Evolutionary conservation across 2,113 vertebrate genomes (phyloP).

Genomic region (Mus musculus): GRCm39 chr5:33982501-33983000

Average conservation of each 20-base stretch:
- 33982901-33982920: not conserved
- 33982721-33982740: not conserved
- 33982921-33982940: not conserved
- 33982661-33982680: not conserved
- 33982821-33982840: not conserved
- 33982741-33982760: not conserved
- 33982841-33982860: not conserved
- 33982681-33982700: not conserved
- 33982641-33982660: not conserved
- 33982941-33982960: not conserved
- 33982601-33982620: not conserved
- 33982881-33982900: not conserved
- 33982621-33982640: not conserved
- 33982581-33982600: not conserved
- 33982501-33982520: not conserved
- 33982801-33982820: not conserved
- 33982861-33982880: not conserved
- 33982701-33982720: not conserved
- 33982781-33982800: not conserved
- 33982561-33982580: not conserved
- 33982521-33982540: not conserved
- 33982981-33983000: not conserved
- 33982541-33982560: not conserved
- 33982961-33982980: not conserved
- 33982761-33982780: not conserved